Percentiles rank a stretch among this genome's conserved stretches.
Conservation (phyloP, 2,888 invertebrate genomes). For the Sepioteuthis lessoniana region DNA sequence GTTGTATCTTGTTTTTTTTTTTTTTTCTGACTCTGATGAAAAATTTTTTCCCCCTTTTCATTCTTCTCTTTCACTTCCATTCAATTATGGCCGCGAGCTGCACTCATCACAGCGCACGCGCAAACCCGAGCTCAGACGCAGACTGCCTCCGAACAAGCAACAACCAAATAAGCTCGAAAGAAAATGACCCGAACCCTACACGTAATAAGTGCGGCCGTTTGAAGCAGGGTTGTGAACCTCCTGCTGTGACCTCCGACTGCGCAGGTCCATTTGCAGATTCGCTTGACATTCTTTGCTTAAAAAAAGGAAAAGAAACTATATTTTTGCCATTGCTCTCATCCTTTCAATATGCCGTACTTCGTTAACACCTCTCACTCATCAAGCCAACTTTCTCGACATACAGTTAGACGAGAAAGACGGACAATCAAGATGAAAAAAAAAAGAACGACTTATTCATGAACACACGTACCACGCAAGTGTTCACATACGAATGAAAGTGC, state of each 20-base stretch:
- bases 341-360: not conserved
- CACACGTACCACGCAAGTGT: not conserved
- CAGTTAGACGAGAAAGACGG: not conserved
- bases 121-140: not conserved
- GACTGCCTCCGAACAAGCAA: not conserved
- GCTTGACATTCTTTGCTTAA: not conserved
- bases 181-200: constrained; percentile 1
- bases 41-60: not conserved
- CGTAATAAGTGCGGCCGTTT: constrained; percentile 33
- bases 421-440: not conserved
- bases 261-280: constrained; percentile 10
- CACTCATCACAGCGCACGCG: constrained; percentile 17
- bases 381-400: not conserved
- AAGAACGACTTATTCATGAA: not conserved
- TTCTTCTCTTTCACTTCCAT: not conserved
- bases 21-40: not conserved
- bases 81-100: constrained; percentile 11
- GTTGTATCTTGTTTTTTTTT: not conserved
- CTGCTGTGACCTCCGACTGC: not conserved
- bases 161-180: not conserved
- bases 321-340: not conserved
- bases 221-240: not conserved
- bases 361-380: not conserved
- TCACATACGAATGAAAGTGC: not conserved
- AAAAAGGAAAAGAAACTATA: not conserved